Evolutionary conservation across 1,140 invertebrate species (phyloP), one percentile per base, ranked within the genome.

Genomic region (Andricus grossulariae): DNA sequence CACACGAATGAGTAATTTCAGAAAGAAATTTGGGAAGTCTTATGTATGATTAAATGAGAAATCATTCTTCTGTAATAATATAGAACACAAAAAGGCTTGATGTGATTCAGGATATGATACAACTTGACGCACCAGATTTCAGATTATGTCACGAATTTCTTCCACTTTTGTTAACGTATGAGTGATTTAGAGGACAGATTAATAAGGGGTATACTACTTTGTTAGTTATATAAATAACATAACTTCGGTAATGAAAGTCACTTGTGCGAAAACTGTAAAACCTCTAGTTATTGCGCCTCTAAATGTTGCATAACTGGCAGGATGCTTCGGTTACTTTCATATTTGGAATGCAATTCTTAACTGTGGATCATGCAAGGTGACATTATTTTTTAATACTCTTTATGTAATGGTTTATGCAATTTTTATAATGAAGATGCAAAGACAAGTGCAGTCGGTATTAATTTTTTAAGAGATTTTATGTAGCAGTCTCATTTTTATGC

Each of bases 281-380:
- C 60, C 60, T 7, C 21, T 66, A 16, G 60, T 66, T 39, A 66
- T 39, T 66, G 60, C 60, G 60, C 25, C 39, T 66, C 60, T 66
- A 66, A 66, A 25, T 39, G 16, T 66, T 66, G 60, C 60, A 66
- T 45, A 45, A 66, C 39, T 66, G 32, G 21, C 60, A 66, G 60
- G 60, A 66, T 66, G 60, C 60, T 39, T 66, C 60, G n/a, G 32
- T 32, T 39, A 66, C 60, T 66, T 66, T 66, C 60, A 66, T 66
- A 66, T 66, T 66, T 39, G 25, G 13, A 66, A 66, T 66, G 60
- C 32, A 66, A 66, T 66, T 54, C 13, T 66, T 39, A 66, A 39
- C 60, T 39, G 60, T n/a, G 39, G 39, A 66, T 66, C 60, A 60
- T 60, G 57, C 16, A 21, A 66, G 32, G 25, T 66, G 60, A 66